These are phyloP conservation scores for Xestia c-nigrum DNA, from an alignment of 2,888 invertebrate species.

Conservation along the genomic window DNA sequence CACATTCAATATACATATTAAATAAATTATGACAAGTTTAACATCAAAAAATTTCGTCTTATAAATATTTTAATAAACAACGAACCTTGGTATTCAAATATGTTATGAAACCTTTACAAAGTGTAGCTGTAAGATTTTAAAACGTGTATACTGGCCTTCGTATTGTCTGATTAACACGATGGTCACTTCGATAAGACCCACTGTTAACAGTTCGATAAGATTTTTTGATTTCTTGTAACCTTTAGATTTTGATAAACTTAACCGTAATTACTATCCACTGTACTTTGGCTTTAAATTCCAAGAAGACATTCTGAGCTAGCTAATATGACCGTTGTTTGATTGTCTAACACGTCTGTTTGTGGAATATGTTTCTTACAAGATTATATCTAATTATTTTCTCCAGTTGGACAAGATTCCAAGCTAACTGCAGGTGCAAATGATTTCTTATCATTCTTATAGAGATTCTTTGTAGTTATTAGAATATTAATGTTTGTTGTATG, in stretches of 20 bases:
- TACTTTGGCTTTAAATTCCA: conserved; percentile 35
- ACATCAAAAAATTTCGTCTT: conserved; percentile 64
- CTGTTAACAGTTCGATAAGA: conserved; percentile 72
- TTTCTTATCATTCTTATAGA: conserved; percentile 16
- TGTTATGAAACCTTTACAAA: conserved; percentile 70
- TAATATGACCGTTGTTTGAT: conserved; percentile 25
- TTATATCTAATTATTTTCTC: conserved; percentile 29
- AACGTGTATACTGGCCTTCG: conserved; percentile 69
- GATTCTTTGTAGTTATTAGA: conserved; percentile 16
- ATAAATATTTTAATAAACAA: conserved; percentile 69
- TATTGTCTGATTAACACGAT: conserved; percentile 72
- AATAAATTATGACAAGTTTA: conserved; percentile 65
- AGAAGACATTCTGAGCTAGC: conserved; percentile 41
- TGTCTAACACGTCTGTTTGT: conserved; percentile 8
- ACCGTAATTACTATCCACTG: conserved; percentile 43
- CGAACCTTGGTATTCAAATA: conserved; percentile 73
- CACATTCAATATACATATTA: conserved; percentile 66
- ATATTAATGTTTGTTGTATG: conserved; percentile 9
- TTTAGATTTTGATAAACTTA: conserved; percentile 58
- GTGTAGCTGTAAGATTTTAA: conserved; percentile 62
- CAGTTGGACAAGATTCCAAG: conserved; percentile 22
- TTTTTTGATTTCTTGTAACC: conserved; percentile 71
- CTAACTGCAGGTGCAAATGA: conserved; percentile 11
- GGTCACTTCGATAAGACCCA: conserved; percentile 69
- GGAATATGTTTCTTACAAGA: conserved; percentile 35